phyloP scores from a whole-genome alignment of 2,888 invertebrate genomes.

The Linyphia triangularis region DNA sequence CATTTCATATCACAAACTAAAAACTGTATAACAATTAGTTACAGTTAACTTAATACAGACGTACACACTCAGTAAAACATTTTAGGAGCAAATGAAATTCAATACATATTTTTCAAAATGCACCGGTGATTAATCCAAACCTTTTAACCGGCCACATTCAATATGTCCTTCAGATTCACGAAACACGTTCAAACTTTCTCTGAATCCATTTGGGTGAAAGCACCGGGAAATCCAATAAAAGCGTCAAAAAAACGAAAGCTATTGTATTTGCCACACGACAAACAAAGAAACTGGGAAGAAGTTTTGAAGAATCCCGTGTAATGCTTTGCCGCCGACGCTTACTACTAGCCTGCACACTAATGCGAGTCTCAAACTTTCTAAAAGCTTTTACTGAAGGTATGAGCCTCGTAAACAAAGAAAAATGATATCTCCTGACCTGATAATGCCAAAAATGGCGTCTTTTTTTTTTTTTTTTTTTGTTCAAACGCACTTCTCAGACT shows the following conservation, averaged over 20 bases:
- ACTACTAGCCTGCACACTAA: background rate
- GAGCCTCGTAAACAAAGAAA: slow-evolving; percentile 55
- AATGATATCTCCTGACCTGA: slow-evolving; percentile 36
- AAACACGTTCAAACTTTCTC: background rate
- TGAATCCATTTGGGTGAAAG: background rate
- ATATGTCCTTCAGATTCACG: background rate
- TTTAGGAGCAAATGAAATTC: no score
- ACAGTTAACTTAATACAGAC: no score
- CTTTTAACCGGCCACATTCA: background rate
- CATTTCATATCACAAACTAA: no score
- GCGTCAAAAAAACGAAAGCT: background rate
- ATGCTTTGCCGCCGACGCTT: background rate
- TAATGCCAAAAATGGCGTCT: slow-evolving; percentile 45
- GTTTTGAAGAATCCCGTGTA: background rate
- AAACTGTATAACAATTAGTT: no score
- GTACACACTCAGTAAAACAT: no score
- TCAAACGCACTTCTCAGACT: slow-evolving; percentile 10
- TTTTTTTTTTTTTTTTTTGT: slow-evolving; percentile 17
- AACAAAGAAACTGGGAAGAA: background rate
- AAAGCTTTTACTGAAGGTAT: slow-evolving; percentile 58
- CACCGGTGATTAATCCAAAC: background rate
- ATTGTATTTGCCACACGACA: background rate
- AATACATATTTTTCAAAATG: no score
- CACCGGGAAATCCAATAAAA: background rate
- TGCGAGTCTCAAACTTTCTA: slow-evolving; percentile 47